These are phyloP conservation scores for Oscheius sp. DNA, from an alignment of 2,888 invertebrate species.

Conservation along the genomic window DNA sequence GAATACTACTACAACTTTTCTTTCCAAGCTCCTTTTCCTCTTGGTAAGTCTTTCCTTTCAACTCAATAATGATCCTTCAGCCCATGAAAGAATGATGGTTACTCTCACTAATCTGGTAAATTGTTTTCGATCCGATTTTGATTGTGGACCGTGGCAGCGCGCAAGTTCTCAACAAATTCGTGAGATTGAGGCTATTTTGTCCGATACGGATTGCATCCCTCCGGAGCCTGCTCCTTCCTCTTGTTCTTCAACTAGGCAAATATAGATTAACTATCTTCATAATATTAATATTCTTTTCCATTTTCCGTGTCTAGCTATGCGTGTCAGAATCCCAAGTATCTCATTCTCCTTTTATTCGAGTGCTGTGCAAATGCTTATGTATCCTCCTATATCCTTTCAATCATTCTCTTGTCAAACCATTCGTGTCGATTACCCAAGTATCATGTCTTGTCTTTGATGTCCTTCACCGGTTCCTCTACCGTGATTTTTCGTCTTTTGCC, in stretches of 20 bases:
- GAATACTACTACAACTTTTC: constrained; percentile 14
- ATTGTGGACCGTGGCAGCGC: constrained; percentile 3
- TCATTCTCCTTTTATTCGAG: no score
- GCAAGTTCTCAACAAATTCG: neutral
- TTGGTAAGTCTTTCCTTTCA: neutral
- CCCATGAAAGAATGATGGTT: constrained; percentile 1
- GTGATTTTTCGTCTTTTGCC: neutral
- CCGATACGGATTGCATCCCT: neutral
- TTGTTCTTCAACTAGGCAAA: no score
- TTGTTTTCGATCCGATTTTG: constrained; percentile 3
- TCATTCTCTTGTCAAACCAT: no score
- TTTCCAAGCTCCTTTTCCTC: neutral
- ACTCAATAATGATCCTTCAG: neutral
- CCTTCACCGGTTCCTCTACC: neutral
- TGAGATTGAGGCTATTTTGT: neutral
- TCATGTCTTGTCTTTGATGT: no score
- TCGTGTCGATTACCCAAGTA: no score
- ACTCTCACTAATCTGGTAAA: neutral
- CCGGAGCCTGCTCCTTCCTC: neutral
- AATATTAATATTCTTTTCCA: no score
- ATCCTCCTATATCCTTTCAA: no score
- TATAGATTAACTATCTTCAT: no score
- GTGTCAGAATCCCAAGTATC: no score
- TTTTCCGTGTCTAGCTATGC: no score
- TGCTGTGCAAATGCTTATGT: no score